Evolutionary conservation across 2,888 invertebrate species (phyloP), one percentile per base, ranked within the genome.

Genomic region (Blastobasis adustella): DNA sequence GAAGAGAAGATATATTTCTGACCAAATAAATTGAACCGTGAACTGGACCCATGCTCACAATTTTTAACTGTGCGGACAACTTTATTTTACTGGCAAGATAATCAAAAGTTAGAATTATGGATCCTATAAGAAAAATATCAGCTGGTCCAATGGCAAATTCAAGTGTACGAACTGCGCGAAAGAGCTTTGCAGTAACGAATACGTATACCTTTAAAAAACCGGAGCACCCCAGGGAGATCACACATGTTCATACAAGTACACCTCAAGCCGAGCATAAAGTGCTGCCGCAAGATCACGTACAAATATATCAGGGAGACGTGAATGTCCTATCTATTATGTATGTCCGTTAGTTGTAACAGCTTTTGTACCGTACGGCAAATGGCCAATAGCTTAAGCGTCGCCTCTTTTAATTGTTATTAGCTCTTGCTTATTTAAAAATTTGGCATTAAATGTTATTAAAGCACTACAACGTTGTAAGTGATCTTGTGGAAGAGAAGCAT

Each of bases 251-350:
- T 54, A 81, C 84, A 10, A 79, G 73, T 55, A 71, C 76, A 10
- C 87, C 87, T 36, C 58, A 70, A n/a, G 49, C 76, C 8, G 85
- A 87, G 61, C 71, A 65, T 46, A 71, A 71, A 36, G 67, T 73
- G 10, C 67, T 64, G 54, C 69, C 72, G 45, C 66, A 65, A 51
- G 80, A 81, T 63, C 75, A 83, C 58, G 74, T 69, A 56, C 86
- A 85, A 70, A 62, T 82, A 41, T 82, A 76, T 62, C 73, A 78
- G 54, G 87, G 85, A 52, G 77, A 79, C 53, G 75, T 88, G 10
- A 86, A 88, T 60, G 63, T 87, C 23, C 70, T 87, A 46, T 82
- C 83, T 41, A 73, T 84, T 48, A 78, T 86, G 87, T 86, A 69
- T 65, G 81, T 69, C 40, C 49, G 39, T 45, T 7, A 37, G 8